Base-by-base conservation (phyloP, 2,888 invertebrate species). In the Melieria omissa region DNA sequence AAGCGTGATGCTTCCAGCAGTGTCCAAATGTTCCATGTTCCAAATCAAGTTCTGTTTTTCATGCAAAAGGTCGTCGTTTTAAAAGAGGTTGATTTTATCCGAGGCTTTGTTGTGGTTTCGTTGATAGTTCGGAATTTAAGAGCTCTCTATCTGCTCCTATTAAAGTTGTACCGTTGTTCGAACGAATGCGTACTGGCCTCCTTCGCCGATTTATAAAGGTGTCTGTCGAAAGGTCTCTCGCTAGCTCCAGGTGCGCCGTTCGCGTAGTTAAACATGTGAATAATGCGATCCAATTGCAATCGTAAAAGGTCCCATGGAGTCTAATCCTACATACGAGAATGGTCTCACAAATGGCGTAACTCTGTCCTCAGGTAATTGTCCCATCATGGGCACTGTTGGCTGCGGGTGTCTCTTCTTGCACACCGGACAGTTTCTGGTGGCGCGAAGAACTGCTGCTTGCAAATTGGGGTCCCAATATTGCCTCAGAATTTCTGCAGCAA, bases 181-280 rank as follows among this genome's bases (percentile, higher is more conserved):
- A 66, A 8, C 73, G 65, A 12, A 76, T 64, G 6, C 65, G 61
- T 5, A 62, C 65, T 41, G 74, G 66, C 3, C 42, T 55, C 6
- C 72, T 71, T 7, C 71, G 62, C 5, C 70, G 47, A 42, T 70
- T 73, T 8, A 78, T 76, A 58, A 77, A 76, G 44, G n/a, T n/a
- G n/a, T n/a, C n/a, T 77, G 77, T 10, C 74, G 42, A 7, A 79
- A 71, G 14, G 44, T 78, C 76, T 0, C 74, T 76, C 1, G 73
- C 73, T 7, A 79, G 44, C 46, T 75, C 71, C 4, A 29, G 14
- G 0, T 76, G 75, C 0, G 77, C 8, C 54, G 76, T 68, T 8
- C 70, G 54, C n/a, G 67, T 66, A 5, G 74, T 73, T 5, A 72
- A 61, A 16, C 72, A 75, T 0, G 70, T 70, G 46, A 72, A 73